Base-by-base conservation (phyloP, 2,113 vertebrate species). In the Macaca nemestrina region DNA sequence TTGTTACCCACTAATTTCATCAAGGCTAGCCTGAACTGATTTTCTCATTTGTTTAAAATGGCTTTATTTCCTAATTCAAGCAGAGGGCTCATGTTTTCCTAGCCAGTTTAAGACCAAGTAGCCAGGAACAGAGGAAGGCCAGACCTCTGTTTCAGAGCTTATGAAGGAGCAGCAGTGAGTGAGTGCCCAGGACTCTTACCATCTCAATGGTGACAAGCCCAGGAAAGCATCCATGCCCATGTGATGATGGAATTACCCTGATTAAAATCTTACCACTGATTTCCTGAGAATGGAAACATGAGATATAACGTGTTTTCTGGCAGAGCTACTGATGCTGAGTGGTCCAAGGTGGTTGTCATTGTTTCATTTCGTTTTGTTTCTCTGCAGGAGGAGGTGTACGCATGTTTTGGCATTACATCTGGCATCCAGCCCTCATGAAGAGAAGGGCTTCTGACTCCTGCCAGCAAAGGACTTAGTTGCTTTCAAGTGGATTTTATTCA, bases 221-320 rank as follows among this genome's bases (percentile, higher is more conserved):
- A 70, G 82, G 78, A 30, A 23, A 59, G 13, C 16, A 22, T 75
- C 40, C 48, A 25, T 10, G 30, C 4, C n/a, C 50, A 5, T 25
- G 40, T 43, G 91, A 80, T 27, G n/a, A 52, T 75, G 50, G 38
- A 94, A 11, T 85, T 55, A 76, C n/a, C 32, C 22, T 88, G 32
- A 72, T 86, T 85, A 43, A 88, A 78, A 82, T 68, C n/a, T 81
- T 38, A 14, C 55, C 50, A 45, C 88, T 76, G 73, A 73, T 59
- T 89, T 88, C n/a, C 83, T 59, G 38, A 67, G n/a, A 83, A 92
- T 76, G 25, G 32, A 86, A 91, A 93, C 59, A n/a, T 61, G 67
- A 94, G 22, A 75, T 55, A 52, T 40, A 48, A 18, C 13, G 11
- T 50, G 14, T 90, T 86, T 86, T 38, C 64, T 85, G 57, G 80